Conservation (phyloP, 2,113 vertebrate species). For the Sprattus sprattus region DNA sequence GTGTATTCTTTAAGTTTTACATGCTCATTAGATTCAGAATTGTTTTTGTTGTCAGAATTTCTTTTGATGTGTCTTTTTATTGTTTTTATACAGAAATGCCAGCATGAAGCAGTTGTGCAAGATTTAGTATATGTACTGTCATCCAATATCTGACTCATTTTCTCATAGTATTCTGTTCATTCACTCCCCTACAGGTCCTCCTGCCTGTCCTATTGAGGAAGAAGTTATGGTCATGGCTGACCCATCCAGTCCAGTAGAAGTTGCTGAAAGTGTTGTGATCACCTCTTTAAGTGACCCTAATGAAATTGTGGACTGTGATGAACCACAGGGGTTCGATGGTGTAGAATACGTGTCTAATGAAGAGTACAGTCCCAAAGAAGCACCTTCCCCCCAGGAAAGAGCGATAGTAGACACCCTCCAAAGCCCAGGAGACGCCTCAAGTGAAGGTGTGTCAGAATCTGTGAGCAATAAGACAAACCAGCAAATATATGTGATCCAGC, state of each 20-base stretch:
- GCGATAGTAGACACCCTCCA: background rate
- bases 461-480: background rate
- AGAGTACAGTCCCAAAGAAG: background rate
- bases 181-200: background rate
- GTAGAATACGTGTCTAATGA: background rate
- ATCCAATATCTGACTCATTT: background rate
- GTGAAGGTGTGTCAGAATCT: background rate
- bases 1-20: too few species aligned
- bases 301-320: background rate
- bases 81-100: too few species aligned
- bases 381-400: background rate
- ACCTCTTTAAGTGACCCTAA: background rate
- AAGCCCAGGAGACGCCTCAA: conserved; percentile 19
- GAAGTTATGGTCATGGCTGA: background rate
- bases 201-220: background rate
- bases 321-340: background rate
- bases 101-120: too few species aligned
- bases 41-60: too few species aligned
- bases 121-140: too few species aligned
- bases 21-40: too few species aligned
- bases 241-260: background rate
- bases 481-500: background rate
- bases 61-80: too few species aligned
- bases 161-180: background rate
- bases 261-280: background rate